Evolutionary conservation across 2,797 vertebrate genomes (phyloP).

Genomic region (Hafferia zeledoni): DNA sequence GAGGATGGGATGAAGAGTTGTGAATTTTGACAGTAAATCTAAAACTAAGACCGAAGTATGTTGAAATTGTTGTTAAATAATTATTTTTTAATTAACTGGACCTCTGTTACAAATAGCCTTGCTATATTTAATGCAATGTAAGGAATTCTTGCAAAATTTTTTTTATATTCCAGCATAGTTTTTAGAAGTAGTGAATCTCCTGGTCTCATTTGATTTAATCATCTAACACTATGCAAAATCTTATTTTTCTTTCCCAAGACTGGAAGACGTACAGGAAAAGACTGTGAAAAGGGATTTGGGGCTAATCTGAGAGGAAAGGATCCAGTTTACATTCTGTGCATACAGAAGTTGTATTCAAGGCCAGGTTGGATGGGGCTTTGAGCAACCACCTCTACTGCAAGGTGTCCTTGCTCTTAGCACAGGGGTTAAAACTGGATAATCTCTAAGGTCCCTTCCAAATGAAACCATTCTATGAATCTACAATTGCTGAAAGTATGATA

Average conservation of each 20-base stretch:
- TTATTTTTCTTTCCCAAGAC: not conserved
- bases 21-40: not conserved
- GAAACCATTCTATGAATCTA: not conserved
- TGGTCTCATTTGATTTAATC: not conserved
- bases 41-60: not conserved
- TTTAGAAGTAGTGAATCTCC: not conserved
- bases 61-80: not conserved
- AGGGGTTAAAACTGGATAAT: fast-evolving
- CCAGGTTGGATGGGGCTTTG: not conserved
- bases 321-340: not conserved
- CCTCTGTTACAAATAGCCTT: not conserved
- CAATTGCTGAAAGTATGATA: not conserved
- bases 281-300: not conserved
- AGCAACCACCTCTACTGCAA: not conserved
- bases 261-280: not conserved
- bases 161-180: not conserved
- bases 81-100: not conserved
- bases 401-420: not conserved
- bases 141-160: not conserved
- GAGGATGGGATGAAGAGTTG: not conserved
- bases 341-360: not conserved
- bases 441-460: not conserved
- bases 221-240: not conserved
- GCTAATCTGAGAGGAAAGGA: not conserved
- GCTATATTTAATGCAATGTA: not conserved